A percentile compares a stretch with the other conserved stretches of the same genome.
phyloP scores from a whole-genome alignment of 2,113 vertebrate genomes.

The Strix uralensis region DNA sequence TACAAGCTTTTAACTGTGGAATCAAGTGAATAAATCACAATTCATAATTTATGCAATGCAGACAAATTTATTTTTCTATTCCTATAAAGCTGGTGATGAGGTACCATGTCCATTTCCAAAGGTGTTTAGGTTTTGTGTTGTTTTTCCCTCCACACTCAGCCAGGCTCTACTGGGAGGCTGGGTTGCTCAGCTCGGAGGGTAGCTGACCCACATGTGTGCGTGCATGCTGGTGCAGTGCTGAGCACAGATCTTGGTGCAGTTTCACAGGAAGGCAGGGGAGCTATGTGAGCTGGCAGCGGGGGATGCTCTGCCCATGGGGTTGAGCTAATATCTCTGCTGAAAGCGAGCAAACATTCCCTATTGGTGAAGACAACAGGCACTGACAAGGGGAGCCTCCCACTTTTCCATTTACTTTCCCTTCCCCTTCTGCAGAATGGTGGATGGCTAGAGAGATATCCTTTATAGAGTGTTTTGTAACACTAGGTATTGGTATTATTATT shows the following conservation, averaged over 20 bases:
- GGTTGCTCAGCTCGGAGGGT: fast-evolving
- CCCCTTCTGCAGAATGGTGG: neutral
- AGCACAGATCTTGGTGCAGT: neutral
- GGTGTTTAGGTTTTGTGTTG: neutral
- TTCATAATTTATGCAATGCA: neutral
- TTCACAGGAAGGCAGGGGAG: neutral
- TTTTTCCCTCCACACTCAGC: neutral
- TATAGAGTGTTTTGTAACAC: neutral
- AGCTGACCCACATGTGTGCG: fast-evolving
- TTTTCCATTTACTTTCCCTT: neutral
- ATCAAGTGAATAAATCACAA: neutral
- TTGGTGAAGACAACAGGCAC: fast-evolving
- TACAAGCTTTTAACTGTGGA: neutral
- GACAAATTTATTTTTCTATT: neutral
- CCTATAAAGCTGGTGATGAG: neutral
- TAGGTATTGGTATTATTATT: neutral
- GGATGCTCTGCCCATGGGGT: neutral
- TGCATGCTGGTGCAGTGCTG: neutral
- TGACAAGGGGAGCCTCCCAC: neutral
- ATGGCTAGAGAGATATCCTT: neutral
- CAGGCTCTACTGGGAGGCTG: neutral
- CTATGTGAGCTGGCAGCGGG: neutral
- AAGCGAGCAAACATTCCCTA: fast-evolving
- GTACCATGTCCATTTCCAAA: neutral
- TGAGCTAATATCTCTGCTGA: neutral